phyloP scores from a whole-genome alignment of 1,140 invertebrate genomes.

The Augochlora pura region DNA sequence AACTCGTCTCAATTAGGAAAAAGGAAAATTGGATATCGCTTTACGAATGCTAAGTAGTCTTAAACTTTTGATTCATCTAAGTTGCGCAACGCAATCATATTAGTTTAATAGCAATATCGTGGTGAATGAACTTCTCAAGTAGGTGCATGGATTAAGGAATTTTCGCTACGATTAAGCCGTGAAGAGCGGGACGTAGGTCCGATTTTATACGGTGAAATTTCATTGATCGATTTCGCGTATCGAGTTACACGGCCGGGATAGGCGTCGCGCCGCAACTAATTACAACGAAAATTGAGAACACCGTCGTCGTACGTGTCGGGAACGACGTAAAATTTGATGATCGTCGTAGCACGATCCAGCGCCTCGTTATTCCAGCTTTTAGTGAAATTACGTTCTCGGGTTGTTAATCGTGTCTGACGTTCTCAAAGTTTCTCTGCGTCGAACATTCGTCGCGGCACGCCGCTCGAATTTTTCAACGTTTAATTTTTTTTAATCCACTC shows the following conservation, averaged over 20 bases:
- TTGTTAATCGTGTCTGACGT: conserved; percentile 55
- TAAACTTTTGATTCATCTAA: too few relatives aligned
- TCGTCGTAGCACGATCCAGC: conserved; percentile 27
- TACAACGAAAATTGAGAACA: conserved; percentile 56
- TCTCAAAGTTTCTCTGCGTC: conserved; percentile 32
- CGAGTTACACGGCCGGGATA: conserved; percentile 23
- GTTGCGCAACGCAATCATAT: too few relatives aligned
- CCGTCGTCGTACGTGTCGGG: conserved; percentile 34
- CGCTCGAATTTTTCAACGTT: conserved; percentile 41
- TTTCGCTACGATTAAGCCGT: not conserved
- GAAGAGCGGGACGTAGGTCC: not conserved
- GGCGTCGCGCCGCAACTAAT: conserved; percentile 41
- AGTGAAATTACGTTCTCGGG: conserved; percentile 59
- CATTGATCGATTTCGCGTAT: conserved; percentile 34
- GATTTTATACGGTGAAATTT: conserved; percentile 29
- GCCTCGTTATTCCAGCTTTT: conserved; percentile 55
- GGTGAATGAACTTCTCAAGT: too few relatives aligned
- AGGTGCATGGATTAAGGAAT: not conserved
- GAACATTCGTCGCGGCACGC: conserved; percentile 17
- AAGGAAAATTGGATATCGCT: not conserved
- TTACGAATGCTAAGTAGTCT: too few relatives aligned
- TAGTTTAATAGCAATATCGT: too few relatives aligned
- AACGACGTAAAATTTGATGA: conserved; percentile 53
- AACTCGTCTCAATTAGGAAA: not conserved
- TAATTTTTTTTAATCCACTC: conserved; percentile 52